Conservation (phyloP, 2,797 vertebrate genomes). For the Phylloscopus collybita region DNA sequence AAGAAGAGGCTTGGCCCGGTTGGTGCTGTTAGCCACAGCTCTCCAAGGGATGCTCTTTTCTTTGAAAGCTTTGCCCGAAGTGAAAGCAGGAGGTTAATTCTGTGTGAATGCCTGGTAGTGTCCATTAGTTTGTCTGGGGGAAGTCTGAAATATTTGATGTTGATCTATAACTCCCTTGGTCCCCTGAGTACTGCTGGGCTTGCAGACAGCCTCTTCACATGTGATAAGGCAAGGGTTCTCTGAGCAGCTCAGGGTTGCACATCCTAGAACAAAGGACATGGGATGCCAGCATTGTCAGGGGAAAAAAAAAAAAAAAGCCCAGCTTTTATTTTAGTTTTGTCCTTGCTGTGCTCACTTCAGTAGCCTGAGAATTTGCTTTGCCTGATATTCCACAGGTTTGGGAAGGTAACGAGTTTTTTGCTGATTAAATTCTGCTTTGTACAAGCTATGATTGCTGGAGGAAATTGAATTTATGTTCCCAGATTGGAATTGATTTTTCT, state of each 20-base stretch:
- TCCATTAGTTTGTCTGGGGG: constrained; percentile 32
- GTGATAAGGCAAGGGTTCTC: neutral
- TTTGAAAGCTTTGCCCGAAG: constrained; percentile 36
- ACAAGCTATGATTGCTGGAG: neutral
- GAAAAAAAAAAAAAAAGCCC: neutral
- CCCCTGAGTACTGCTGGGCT: neutral
- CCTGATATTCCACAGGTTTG: neutral
- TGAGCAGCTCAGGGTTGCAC: neutral
- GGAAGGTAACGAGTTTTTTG: neutral
- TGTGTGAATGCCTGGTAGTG: constrained; percentile 3
- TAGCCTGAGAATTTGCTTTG: neutral
- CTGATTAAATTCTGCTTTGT: neutral
- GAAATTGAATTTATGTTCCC: neutral
- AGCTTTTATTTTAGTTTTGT: neutral
- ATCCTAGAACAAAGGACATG: neutral
- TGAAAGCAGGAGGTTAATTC: constrained; percentile 43
- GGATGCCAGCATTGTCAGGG: neutral
- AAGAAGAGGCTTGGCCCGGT: neutral
- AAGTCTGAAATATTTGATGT: constrained; percentile 33
- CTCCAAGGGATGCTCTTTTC: constrained; percentile 40
- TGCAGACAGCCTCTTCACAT: neutral
- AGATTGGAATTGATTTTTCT: constrained; percentile 37
- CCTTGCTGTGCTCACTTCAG: neutral
- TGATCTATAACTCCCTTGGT: neutral
- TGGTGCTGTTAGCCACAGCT: constrained; percentile 20